Conservation (phyloP, 2,113 vertebrate species). For the Gopherus flavomarginatus region DNA sequence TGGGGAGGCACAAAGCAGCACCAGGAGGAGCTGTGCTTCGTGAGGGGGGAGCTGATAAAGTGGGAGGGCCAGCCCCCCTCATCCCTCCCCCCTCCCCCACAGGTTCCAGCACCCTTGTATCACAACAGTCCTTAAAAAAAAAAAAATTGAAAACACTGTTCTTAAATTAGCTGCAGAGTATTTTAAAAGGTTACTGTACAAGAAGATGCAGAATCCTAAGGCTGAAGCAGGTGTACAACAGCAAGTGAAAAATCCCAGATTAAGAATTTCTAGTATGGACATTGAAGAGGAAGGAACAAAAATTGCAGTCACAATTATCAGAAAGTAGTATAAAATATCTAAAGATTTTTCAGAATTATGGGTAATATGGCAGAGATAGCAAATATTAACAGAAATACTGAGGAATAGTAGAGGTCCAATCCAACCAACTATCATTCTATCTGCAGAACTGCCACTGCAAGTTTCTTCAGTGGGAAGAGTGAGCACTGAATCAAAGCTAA, state of each 20-base stretch:
- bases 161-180: neutral
- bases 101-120: neutral
- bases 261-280: neutral
- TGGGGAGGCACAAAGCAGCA: too few species aligned
- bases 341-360: neutral
- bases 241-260: neutral
- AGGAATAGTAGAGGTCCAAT: neutral
- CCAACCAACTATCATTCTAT: neutral
- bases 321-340: neutral
- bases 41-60: too few species aligned
- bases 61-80: too few species aligned
- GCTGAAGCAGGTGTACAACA: neutral
- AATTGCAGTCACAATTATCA: neutral
- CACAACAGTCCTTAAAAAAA: neutral
- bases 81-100: too few species aligned
- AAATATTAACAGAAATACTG: neutral
- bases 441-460: neutral
- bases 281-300: neutral
- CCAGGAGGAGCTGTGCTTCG: too few species aligned
- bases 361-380: neutral
- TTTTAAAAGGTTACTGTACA: neutral
- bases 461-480: neutral
- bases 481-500: neutral
- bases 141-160: neutral
- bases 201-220: neutral